These are phyloP conservation scores for Eulemur macaco DNA, from an alignment of 2,113 vertebrate species.

Conservation along the genomic window DNA sequence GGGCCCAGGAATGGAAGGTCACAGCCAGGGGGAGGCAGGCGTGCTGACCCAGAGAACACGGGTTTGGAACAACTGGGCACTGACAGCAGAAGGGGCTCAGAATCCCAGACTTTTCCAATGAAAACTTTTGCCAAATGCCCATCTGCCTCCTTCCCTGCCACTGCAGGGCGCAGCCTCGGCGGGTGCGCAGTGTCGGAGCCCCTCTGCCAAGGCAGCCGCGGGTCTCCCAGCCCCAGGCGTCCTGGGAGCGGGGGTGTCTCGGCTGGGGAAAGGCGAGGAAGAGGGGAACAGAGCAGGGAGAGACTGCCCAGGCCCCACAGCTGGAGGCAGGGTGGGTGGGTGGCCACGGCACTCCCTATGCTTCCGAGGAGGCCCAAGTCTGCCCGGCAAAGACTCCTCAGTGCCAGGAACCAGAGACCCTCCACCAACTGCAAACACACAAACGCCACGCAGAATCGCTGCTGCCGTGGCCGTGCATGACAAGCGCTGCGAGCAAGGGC, in stretches of 20 bases:
- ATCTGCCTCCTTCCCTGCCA: background rate
- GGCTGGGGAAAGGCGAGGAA: background rate
- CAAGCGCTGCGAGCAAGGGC: background rate
- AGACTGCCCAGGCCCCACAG: background rate
- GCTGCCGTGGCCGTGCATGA: accelerated
- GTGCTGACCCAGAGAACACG: background rate
- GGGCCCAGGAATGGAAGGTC: background rate
- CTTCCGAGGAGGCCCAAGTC: background rate
- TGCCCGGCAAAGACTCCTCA: background rate
- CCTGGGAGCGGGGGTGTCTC: background rate
- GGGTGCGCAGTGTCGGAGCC: accelerated
- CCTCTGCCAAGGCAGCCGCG: background rate
- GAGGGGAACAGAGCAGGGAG: background rate
- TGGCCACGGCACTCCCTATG: background rate
- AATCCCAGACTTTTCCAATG: slow-evolving; percentile 53
- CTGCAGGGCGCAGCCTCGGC: background rate
- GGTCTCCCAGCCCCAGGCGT: background rate
- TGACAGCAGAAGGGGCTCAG: background rate
- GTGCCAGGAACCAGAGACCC: background rate
- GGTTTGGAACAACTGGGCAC: background rate
- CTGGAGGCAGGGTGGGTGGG: background rate
- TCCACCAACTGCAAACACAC: background rate
- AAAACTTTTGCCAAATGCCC: background rate
- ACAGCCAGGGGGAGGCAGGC: background rate
- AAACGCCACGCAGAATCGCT: background rate